Evolutionary conservation across 2,113 vertebrate species (phyloP).

Genomic region (Burhinus bistriatus): DNA sequence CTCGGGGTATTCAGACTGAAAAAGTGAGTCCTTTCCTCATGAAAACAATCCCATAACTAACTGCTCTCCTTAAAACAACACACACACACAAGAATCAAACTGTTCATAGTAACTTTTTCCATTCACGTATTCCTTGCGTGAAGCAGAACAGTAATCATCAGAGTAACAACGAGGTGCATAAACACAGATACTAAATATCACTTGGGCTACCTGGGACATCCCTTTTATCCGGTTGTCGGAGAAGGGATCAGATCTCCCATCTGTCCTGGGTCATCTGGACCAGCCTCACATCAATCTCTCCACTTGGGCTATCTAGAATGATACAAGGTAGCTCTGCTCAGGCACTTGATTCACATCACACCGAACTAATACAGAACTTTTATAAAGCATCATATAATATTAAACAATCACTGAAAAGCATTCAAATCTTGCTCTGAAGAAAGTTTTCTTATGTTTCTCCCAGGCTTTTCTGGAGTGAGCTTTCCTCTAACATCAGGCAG

Average conservation of each 20-base stretch:
- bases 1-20: neutral
- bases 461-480: neutral
- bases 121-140: neutral
- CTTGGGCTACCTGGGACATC: neutral
- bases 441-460: neutral
- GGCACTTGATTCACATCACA: neutral
- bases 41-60: neutral
- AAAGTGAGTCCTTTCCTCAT: neutral
- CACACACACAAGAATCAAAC: too few species aligned
- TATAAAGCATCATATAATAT: neutral
- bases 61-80: neutral
- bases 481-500: neutral
- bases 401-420: neutral
- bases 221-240: neutral
- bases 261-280: neutral
- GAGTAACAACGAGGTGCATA: rapidly evolving
- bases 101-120: neutral
- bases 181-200: neutral
- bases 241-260: neutral
- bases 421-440: neutral
- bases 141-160: neutral
- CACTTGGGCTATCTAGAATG: neutral
- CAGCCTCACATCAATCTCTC: rapidly evolving
- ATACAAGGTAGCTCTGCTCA: neutral
- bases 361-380: neutral